phyloP scores from a whole-genome alignment of 2,797 vertebrate species.

The Channallabes apus region DNA sequence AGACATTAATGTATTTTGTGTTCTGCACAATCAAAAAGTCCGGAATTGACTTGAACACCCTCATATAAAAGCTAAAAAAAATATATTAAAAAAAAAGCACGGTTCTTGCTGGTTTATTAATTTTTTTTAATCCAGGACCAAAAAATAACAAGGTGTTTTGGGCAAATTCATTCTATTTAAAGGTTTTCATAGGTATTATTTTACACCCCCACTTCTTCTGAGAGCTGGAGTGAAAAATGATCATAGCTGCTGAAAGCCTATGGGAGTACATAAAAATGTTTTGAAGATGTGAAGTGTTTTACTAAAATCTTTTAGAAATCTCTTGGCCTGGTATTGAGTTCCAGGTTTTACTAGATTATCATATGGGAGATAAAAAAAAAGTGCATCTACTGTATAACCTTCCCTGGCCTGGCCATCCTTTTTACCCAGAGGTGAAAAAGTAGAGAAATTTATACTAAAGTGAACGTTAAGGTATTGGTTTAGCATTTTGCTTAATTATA shows the following conservation, averaged over 20 bases:
- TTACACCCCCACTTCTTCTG: not conserved
- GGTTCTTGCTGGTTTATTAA: not conserved
- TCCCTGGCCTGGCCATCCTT: not conserved
- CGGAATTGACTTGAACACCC: too few species aligned
- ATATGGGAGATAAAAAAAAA: not conserved
- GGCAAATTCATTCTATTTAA: not conserved
- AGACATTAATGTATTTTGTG: too few species aligned
- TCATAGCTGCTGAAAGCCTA: not conserved
- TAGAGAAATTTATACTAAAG: not conserved
- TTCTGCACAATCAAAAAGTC: too few species aligned
- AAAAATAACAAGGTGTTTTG: not conserved
- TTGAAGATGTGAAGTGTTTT: not conserved
- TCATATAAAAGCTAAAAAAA: too few species aligned
- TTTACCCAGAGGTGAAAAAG: not conserved
- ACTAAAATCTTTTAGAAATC: not conserved
- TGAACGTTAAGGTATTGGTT: not conserved
- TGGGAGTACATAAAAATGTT: not conserved
- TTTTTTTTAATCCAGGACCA: not conserved
- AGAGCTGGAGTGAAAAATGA: not conserved
- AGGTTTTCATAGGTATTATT: not conserved
- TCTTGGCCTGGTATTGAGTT: not conserved
- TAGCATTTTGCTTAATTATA: not conserved
- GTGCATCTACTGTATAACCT: not conserved
- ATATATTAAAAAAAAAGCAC: not conserved
- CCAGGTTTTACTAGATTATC: not conserved